phyloP scores from a whole-genome alignment of 2,113 vertebrate genomes.

The Anolis sagrei region DNA sequence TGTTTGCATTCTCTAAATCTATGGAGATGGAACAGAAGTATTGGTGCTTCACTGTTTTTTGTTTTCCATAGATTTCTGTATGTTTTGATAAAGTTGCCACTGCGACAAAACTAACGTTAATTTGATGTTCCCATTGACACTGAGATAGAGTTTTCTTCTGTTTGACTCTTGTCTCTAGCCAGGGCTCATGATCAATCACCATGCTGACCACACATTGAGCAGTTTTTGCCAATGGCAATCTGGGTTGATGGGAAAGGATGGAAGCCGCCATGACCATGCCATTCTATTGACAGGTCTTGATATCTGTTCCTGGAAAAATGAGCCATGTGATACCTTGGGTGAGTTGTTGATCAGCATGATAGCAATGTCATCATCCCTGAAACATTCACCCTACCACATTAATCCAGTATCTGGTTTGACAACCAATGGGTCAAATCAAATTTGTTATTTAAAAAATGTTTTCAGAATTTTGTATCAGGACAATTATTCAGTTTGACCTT shows the following conservation, averaged over 20 bases:
- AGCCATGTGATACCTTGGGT: conserved; percentile 92
- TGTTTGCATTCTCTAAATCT: background rate
- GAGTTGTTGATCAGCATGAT: conserved; percentile 2
- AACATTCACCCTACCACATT: background rate
- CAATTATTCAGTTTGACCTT: background rate
- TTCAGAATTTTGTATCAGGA: background rate
- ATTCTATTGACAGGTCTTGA: conserved; percentile 90
- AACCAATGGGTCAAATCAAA: background rate
- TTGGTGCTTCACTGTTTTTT: background rate
- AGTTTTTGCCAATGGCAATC: conserved; percentile 96
- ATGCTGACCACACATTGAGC: conserved; percentile 90
- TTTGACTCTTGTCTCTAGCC: conserved; percentile 70
- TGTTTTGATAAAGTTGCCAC: background rate
- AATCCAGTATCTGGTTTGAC: background rate
- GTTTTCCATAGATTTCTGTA: background rate
- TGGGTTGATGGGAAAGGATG: conserved; percentile 81
- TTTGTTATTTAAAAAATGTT: background rate
- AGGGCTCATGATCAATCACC: conserved; percentile 88
- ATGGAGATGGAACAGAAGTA: background rate
- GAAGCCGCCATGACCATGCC: conserved; percentile 88
- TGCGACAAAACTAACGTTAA: background rate
- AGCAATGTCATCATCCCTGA: background rate
- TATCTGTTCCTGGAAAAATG: conserved; percentile 94
- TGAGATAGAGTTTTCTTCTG: background rate
- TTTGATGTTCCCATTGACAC: background rate